phyloP scores from a whole-genome alignment of 2,797 vertebrate genomes.

The Sphenopsis melanotis region DNA sequence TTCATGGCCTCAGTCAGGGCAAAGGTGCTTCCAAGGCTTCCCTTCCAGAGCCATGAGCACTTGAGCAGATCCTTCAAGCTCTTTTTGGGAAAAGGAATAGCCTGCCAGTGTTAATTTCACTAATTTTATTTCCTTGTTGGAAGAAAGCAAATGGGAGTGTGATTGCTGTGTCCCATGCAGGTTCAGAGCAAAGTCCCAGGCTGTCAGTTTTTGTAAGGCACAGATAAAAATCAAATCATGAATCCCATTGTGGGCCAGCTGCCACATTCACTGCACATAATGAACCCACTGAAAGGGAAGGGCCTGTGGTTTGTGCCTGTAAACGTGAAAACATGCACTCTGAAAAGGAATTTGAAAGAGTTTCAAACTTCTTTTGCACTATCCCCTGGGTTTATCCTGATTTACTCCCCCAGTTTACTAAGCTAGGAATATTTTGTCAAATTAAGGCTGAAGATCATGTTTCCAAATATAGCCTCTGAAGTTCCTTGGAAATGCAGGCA shows the following conservation, averaged over 20 bases:
- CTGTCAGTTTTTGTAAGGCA: background rate
- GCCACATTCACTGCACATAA: slow-evolving; percentile 5
- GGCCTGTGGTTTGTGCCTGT: background rate
- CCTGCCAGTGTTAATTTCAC: background rate
- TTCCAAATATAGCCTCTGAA: background rate
- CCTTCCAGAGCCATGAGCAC: background rate
- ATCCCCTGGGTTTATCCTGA: background rate
- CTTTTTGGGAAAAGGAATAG: background rate
- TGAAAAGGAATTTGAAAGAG: background rate
- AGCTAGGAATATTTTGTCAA: background rate
- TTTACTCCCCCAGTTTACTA: background rate
- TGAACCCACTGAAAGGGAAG: background rate
- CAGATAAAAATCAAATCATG: slow-evolving; percentile 40
- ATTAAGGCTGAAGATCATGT: background rate
- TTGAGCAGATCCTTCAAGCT: background rate
- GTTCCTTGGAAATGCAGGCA: background rate
- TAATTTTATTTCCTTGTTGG: background rate
- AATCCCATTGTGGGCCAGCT: slow-evolving; percentile 20
- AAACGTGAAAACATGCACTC: background rate
- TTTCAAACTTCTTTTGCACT: background rate
- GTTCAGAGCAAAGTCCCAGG: slow-evolving; percentile 13
- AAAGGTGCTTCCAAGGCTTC: background rate
- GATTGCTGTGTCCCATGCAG: background rate
- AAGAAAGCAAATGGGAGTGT: background rate
- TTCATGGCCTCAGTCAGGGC: background rate